These are phyloP conservation scores for Cerastoderma edule DNA, from an alignment of 2,888 invertebrate species.

Conservation along the genomic window DNA sequence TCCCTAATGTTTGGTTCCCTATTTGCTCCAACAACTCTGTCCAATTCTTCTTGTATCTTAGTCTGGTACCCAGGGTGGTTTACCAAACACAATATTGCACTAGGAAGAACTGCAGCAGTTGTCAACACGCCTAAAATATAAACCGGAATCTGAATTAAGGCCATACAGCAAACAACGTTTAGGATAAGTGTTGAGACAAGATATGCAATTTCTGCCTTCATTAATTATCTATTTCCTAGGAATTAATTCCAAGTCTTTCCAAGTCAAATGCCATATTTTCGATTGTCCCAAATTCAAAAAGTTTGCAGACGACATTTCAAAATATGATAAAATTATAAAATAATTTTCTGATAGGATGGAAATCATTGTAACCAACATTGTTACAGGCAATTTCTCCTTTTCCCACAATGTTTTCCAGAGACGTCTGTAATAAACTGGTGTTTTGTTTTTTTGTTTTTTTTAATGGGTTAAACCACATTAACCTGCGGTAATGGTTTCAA, in stretches of 20 bases:
- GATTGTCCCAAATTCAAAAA: background rate
- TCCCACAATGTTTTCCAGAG: too few relatives aligned
- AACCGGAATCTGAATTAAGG: background rate
- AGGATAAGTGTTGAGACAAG: background rate
- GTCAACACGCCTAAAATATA: background rate
- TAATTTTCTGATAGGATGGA: too few relatives aligned
- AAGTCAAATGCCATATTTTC: background rate
- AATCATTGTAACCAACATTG: too few relatives aligned
- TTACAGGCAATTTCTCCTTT: too few relatives aligned
- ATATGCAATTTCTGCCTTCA: background rate
- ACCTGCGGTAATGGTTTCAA: background rate
- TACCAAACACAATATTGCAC: background rate
- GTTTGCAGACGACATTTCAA: background rate
- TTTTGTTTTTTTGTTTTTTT: too few relatives aligned
- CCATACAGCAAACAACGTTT: background rate
- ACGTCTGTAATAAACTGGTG: too few relatives aligned
- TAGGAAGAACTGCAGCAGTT: background rate
- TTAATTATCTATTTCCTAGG: background rate
- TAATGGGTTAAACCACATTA: too few relatives aligned
- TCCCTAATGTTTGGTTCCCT: background rate
- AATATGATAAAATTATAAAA: too few relatives aligned
- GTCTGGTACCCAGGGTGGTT: constrained; percentile 5
- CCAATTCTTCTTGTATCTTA: constrained; percentile 1
- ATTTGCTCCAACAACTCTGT: background rate
- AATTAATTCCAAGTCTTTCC: background rate